Evolutionary conservation across 2,797 vertebrate species (phyloP).

Genomic region (Bradypodion pumilum): DNA sequence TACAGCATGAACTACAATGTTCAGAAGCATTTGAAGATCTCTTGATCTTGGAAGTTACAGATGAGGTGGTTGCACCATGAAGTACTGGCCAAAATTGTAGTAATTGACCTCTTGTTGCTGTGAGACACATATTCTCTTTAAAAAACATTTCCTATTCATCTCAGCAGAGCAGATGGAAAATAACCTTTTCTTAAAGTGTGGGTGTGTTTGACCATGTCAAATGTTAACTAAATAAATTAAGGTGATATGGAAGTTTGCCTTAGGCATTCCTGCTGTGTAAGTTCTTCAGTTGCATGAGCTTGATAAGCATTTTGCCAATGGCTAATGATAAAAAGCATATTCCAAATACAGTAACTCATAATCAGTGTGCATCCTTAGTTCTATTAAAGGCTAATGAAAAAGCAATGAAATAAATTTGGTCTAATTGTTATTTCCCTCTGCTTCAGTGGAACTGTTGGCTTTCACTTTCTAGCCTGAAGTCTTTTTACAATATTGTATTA

Average conservation of each 20-base stretch:
- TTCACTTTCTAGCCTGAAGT: conserved; percentile 71
- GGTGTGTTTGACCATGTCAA: conserved; percentile 48
- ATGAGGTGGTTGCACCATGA: background rate
- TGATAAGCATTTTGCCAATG: conserved; percentile 63
- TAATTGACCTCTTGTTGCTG: background rate
- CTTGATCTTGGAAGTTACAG: background rate
- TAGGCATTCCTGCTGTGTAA: conserved; percentile 51
- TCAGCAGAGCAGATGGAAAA: background rate
- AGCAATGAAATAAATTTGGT: conserved; percentile 76
- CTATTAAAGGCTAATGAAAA: conserved; percentile 74
- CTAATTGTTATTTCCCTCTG: conserved; percentile 70
- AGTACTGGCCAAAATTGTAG: background rate
- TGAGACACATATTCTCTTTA: background rate
- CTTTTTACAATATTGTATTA: conserved; percentile 72
- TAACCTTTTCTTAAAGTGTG: background rate
- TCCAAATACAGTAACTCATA: conserved; percentile 65
- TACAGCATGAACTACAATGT: background rate
- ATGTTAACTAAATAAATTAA: conserved; percentile 57
- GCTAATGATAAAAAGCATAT: conserved; percentile 67
- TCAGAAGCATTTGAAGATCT: background rate
- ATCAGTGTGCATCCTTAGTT: conserved; percentile 65
- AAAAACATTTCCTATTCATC: background rate
- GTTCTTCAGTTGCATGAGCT: conserved; percentile 46
- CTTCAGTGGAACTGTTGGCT: conserved; percentile 69
- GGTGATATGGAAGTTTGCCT: conserved; percentile 50